These are phyloP conservation scores for Rhinatrema bivittatum DNA, from an alignment of 2,797 vertebrate genomes.

Conservation along the genomic window DNA sequence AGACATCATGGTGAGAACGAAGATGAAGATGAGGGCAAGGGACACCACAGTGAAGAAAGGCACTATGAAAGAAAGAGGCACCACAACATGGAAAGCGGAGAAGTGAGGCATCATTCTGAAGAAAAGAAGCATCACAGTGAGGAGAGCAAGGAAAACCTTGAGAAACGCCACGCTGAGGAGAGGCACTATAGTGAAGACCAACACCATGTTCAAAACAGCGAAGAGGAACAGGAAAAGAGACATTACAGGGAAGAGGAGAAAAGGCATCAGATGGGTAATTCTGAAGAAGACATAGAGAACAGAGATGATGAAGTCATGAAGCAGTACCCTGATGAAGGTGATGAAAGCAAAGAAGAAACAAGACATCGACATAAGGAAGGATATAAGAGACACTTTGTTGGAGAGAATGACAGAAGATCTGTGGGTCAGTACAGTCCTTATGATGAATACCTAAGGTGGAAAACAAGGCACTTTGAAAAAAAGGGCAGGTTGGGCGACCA, in stretches of 20 bases:
- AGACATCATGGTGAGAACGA: conserved; percentile 6
- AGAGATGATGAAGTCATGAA: conserved; percentile 9
- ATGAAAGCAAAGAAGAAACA: conserved; percentile 20
- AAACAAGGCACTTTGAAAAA: conserved; percentile 44
- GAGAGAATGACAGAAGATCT: conserved; percentile 45
- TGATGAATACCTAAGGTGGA: conserved; percentile 71
- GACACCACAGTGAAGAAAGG: not conserved
- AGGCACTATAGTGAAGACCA: conserved; percentile 30
- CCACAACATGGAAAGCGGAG: conserved; percentile 15
- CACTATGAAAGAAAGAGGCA: conserved; percentile 5
- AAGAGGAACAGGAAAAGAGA: conserved; percentile 34
- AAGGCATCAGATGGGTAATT: conserved; percentile 17
- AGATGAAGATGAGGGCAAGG: conserved; percentile 11
- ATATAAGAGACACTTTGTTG: conserved; percentile 7
- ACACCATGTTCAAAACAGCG: conserved; percentile 1
- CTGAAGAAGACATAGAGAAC: conserved; percentile 30
- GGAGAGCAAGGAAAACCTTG: conserved; percentile 21
- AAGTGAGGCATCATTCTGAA: conserved; percentile 32
- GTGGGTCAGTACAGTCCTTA: conserved; percentile 54
- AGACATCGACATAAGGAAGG: conserved; percentile 14
- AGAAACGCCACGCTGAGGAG: too few relatives aligned
- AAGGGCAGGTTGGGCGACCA: conserved; percentile 23
- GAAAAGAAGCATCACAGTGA: not conserved
- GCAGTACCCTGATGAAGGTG: conserved; percentile 25
- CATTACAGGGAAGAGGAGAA: conserved; percentile 37